A percentile compares a stretch with the other conserved stretches of the same genome.
phyloP scores from a whole-genome alignment of 2,113 vertebrate genomes.

The Chaetops frenatus region DNA sequence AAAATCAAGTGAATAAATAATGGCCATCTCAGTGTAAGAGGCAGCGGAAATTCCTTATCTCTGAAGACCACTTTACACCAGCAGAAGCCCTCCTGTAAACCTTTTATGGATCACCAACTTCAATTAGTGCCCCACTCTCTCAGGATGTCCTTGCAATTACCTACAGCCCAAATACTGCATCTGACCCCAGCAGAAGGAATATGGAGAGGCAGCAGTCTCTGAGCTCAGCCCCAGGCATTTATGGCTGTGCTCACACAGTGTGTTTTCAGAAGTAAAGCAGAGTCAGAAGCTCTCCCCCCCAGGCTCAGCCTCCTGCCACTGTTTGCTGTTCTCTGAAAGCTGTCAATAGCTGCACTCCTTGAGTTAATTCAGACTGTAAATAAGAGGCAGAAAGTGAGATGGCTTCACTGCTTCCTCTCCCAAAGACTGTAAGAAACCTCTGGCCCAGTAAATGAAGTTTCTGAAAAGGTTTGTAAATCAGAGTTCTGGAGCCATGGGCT shows the following conservation, averaged over 20 bases:
- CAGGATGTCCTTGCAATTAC: neutral
- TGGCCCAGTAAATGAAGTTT: neutral
- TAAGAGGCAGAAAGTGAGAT: neutral
- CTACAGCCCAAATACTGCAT: neutral
- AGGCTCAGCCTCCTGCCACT: neutral
- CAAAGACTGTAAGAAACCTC: neutral
- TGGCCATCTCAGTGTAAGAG: neutral
- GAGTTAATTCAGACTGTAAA: neutral
- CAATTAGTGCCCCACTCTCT: neutral
- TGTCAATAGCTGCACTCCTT: neutral
- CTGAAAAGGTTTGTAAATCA: neutral
- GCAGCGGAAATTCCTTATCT: neutral
- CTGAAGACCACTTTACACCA: neutral
- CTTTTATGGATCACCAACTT: neutral
- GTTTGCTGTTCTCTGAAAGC: neutral
- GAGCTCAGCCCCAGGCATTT: neutral
- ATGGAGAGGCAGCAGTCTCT: fast-evolving
- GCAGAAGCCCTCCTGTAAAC: neutral
- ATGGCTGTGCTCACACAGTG: neutral
- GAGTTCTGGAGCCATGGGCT: neutral
- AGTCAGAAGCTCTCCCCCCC: neutral
- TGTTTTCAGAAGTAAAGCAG: neutral
- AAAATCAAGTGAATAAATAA: neutral
- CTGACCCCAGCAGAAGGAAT: neutral
- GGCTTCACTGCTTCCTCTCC: neutral